Conservation (phyloP, 2,113 vertebrate species). For the Forbesichthys agassizii region DNA sequence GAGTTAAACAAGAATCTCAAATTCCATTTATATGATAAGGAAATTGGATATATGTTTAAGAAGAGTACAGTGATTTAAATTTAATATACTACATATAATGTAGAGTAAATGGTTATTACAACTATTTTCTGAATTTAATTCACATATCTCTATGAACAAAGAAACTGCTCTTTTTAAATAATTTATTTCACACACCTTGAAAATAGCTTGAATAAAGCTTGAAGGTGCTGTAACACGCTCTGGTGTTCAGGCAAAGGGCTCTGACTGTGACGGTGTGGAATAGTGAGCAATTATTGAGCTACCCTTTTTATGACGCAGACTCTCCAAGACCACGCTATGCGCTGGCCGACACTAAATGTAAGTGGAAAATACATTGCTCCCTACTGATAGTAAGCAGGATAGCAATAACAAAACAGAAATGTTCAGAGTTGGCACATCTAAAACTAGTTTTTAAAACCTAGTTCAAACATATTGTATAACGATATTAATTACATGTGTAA, state of each 20-base stretch:
- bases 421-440: no score
- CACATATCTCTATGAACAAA: not conserved
- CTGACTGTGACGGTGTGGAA: conserved; percentile 18
- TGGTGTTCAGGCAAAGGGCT: conserved; percentile 14
- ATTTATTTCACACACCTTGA: conserved; percentile 20
- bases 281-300: conserved; percentile 33
- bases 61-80: not conserved
- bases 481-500: no score
- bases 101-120: no score
- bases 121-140: conserved; percentile 11
- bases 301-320: conserved; percentile 19
- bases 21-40: conserved; percentile 17
- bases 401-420: no score
- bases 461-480: no score
- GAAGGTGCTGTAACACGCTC: conserved; percentile 4
- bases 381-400: not conserved
- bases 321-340: conserved; percentile 12
- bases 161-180: conserved; percentile 2
- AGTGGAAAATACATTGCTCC: not conserved
- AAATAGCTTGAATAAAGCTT: conserved; percentile 12
- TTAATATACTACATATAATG: not conserved
- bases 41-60: conserved; percentile 33
- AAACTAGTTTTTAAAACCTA: no score
- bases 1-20: conserved; percentile 29
- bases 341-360: not conserved